Percentiles rank a stretch among this genome's conserved stretches.
Evolutionary conservation across 2,113 vertebrate species (phyloP).

Genomic region (Oncorhynchus clarkii): DNA sequence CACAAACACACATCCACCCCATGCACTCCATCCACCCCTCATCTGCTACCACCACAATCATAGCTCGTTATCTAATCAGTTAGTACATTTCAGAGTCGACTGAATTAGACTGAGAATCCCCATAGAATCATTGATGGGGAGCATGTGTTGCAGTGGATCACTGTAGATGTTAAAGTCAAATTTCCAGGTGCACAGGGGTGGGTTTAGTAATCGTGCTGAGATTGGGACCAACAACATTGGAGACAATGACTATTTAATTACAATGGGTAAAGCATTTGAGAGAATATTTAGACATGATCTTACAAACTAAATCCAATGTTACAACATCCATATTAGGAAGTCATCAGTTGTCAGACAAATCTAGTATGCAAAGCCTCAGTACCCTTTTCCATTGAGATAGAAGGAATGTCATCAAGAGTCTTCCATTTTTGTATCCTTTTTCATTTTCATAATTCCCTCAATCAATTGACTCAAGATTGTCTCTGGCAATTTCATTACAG

Average conservation of each 20-base stretch:
- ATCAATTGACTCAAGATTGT: slow-evolving; percentile 61
- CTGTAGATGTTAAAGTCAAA: background rate
- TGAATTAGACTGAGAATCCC: background rate
- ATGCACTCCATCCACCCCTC: background rate
- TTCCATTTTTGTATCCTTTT: slow-evolving; percentile 48
- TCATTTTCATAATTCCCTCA: slow-evolving; percentile 42
- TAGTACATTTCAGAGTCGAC: background rate
- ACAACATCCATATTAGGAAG: background rate
- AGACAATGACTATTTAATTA: background rate
- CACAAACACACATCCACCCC: background rate
- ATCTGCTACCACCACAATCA: background rate
- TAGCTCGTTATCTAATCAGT: too few relatives aligned
- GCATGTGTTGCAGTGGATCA: background rate
- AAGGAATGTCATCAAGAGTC: slow-evolving; percentile 56
- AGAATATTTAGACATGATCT: too few relatives aligned
- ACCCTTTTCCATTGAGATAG: slow-evolving; percentile 47
- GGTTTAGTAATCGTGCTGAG: background rate
- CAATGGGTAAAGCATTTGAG: background rate
- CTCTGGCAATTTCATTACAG: slow-evolving; percentile 66
- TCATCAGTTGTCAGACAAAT: background rate
- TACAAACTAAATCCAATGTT: too few relatives aligned
- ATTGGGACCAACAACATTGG: background rate
- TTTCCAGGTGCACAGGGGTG: background rate
- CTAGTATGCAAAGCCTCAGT: slow-evolving; percentile 34
- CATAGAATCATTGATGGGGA: background rate